Conservation (phyloP, 1,140 invertebrate genomes). For the Diorhabda elongata region DNA sequence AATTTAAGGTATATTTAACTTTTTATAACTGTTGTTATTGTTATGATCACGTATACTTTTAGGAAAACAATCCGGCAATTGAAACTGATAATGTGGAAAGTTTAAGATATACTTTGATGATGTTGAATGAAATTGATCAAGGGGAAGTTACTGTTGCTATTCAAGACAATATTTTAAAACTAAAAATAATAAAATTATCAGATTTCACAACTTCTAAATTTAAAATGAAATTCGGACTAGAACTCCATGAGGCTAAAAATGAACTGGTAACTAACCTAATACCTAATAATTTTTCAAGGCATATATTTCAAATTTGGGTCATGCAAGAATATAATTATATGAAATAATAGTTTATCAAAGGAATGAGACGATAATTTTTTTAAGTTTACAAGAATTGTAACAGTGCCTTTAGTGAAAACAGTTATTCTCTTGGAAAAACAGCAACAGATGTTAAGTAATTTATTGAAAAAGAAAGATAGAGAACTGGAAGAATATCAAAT, state of each 20-base stretch:
- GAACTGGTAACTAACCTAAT: not conserved
- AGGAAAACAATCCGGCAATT: slow-evolving; percentile 11
- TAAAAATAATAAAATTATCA: not conserved
- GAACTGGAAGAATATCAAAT: slow-evolving; percentile 34
- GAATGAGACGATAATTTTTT: slow-evolving; percentile 16
- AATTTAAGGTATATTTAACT: slow-evolving; percentile 9
- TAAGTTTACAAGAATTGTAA: slow-evolving; percentile 30
- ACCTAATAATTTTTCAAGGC: not conserved
- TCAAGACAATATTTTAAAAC: not conserved
- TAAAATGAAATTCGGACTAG: slow-evolving; percentile 9
- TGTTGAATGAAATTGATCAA: slow-evolving; percentile 11
- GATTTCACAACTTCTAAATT: slow-evolving; percentile 6
- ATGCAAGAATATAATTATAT: not conserved
- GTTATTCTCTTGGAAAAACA: slow-evolving; percentile 31
- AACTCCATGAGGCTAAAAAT: slow-evolving; percentile 1
- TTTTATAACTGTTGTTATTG: not conserved
- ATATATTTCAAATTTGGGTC: not conserved
- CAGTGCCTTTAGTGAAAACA: slow-evolving; percentile 30
- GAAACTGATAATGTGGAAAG: slow-evolving; percentile 2
- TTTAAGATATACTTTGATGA: not conserved
- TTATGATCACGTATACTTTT: not conserved
- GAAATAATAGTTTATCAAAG: not conserved
- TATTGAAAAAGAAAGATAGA: slow-evolving; percentile 34
- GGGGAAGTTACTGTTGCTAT: not conserved
- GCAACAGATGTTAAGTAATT: slow-evolving; percentile 27